Evolutionary conservation across 2,888 invertebrate species (phyloP).

Genomic region (Leucoptera coffeella): DNA sequence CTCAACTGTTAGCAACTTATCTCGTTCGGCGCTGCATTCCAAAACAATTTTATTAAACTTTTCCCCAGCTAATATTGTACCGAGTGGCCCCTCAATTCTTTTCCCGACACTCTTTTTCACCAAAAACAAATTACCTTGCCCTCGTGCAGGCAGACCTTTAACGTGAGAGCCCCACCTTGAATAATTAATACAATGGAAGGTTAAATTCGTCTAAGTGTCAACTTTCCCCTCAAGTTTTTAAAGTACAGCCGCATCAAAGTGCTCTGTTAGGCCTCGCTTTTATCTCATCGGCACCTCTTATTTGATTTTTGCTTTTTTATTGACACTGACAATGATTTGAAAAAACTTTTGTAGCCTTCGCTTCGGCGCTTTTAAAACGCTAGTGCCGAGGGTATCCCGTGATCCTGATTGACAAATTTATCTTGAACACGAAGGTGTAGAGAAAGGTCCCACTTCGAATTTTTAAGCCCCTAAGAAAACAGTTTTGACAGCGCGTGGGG

Average conservation of each 20-base stretch:
- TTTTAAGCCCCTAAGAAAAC: conserved; percentile 22
- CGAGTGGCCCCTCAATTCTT: conserved; percentile 28
- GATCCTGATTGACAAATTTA: conserved; percentile 45
- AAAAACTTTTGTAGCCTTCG: conserved; percentile 21
- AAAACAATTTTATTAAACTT: conserved; percentile 45
- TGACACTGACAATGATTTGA: conserved; percentile 44
- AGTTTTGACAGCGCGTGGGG: conserved; percentile 18
- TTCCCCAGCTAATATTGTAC: conserved; percentile 23
- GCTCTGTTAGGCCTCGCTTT: conserved; percentile 33
- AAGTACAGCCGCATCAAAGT: conserved; percentile 47
- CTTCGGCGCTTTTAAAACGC: conserved; percentile 12
- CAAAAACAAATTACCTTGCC: conserved; percentile 42
- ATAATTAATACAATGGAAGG: conserved; percentile 53
- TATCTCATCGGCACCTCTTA: conserved; percentile 39
- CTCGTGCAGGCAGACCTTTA: conserved; percentile 39
- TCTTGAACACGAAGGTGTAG: conserved; percentile 23
- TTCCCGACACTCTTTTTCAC: conserved; percentile 24
- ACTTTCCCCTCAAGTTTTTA: conserved; percentile 41
- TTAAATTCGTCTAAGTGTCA: conserved; percentile 50
- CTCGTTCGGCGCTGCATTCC: conserved; percentile 36
- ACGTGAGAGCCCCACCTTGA: conserved; percentile 42
- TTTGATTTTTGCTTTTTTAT: conserved; percentile 48
- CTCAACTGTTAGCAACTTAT: conserved; percentile 23
- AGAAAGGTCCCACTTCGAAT: conserved; percentile 16
- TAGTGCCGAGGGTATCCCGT: conserved; percentile 16